Evolutionary conservation across 2,797 vertebrate species (phyloP), one percentile per base, ranked within the genome.

Genomic region (Gallinago solitaria): DNA sequence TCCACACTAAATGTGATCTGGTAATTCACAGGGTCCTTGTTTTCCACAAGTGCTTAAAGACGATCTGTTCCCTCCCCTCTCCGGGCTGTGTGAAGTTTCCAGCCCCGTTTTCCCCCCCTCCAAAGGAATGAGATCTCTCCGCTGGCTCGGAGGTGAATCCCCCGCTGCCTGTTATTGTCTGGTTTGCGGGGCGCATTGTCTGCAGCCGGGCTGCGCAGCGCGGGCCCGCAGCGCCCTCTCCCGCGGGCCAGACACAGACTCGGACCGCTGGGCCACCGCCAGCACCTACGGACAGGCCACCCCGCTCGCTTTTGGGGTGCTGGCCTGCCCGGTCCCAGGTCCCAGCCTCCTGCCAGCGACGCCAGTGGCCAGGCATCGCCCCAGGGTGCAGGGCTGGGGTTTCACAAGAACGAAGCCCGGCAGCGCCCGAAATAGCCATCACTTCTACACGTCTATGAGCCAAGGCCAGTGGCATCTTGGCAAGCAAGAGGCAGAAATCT

Each of bases 211-310:
- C 75, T 25, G 35, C 2, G n/a, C 93, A 85, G 82, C 60, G 30
- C 89, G 12, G 92, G 37, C 87, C 48, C 74, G 94, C 94, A 97
- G 97, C 92, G 94, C 96, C 96, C 95, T 70, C 97, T 97, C 80
- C 95, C 50, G 96, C 78, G 4, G 74, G 41, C 71, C 65, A 6
- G 9, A 15, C 45, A 16, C 43, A 9, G 14, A 5, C 32, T 35
- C 57, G 3, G 41, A 9, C 54, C 12, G 0, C 32, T 2, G 41
- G 2, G 74, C 24, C 21, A n/a, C 53, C 2, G 3, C 5, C 0
- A 54, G 57, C n/a, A 17, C 15, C 4, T 1, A 12, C 4, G 1
- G 27, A 30, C 19, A 45, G 9, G 43, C 13, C 30, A 50, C 30
- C 69, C 21, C 4, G 0, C 61, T 54, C 6, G 39, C n/a, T 5